Conservation (phyloP, 2,888 invertebrate genomes). For the Drosophila histrio region DNA sequence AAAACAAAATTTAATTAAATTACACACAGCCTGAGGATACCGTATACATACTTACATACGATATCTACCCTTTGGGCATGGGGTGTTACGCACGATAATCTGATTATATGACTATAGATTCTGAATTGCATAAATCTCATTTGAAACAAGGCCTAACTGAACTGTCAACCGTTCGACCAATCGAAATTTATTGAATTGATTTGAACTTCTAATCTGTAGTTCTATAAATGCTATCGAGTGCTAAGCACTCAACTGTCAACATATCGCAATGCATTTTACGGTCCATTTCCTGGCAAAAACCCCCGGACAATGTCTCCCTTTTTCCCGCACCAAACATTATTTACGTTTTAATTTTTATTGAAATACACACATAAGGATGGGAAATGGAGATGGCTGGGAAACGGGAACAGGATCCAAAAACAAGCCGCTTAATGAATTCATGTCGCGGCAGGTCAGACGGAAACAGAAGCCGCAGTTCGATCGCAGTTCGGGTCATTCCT, state of each 20-base stretch:
- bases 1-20: slow-evolving; percentile 5
- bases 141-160: background rate
- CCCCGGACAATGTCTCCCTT: slow-evolving; percentile 6
- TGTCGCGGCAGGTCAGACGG: slow-evolving; percentile 62
- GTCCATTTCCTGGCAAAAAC: slow-evolving; percentile 48
- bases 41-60: background rate
- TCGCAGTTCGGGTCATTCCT: slow-evolving; percentile 8
- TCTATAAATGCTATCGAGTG: slow-evolving; percentile 28
- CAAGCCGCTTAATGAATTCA: slow-evolving; percentile 69
- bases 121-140: slow-evolving; percentile 24
- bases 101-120: slow-evolving; percentile 1
- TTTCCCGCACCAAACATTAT: slow-evolving; percentile 41
- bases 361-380: slow-evolving; percentile 36
- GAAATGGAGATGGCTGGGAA: background rate
- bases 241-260: slow-evolving; percentile 50
- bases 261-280: slow-evolving; percentile 60
- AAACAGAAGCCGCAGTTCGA: slow-evolving; percentile 39
- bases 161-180: slow-evolving; percentile 6
- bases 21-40: background rate
- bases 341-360: slow-evolving; percentile 73
- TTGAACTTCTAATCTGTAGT: slow-evolving; percentile 26
- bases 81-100: background rate
- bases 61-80: background rate
- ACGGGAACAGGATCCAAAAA: slow-evolving; percentile 5
- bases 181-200: slow-evolving; percentile 27